phyloP scores from a whole-genome alignment of 2,888 invertebrate species.

The Lasius fuliginosus region DNA sequence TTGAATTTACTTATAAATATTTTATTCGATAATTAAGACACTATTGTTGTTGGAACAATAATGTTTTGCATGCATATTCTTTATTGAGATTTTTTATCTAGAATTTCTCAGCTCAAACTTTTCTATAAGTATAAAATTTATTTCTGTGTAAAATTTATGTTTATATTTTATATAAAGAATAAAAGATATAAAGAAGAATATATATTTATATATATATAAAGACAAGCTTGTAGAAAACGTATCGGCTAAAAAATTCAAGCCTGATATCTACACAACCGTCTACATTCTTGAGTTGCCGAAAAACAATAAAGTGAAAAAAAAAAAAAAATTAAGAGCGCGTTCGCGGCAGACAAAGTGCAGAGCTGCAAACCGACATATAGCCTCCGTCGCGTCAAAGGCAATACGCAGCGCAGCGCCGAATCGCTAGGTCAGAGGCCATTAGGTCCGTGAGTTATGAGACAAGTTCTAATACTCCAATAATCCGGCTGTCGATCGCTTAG shows the following conservation, averaged over 20 bases:
- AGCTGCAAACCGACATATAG: constrained; percentile 69
- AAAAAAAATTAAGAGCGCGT: constrained; percentile 31
- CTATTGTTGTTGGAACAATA: background rate
- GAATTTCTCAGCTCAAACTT: background rate
- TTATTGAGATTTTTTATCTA: background rate
- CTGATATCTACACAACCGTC: background rate
- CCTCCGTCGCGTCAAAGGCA: constrained; percentile 81
- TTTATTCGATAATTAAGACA: background rate
- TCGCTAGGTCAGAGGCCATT: constrained; percentile 81
- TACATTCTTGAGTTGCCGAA: background rate
- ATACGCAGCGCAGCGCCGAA: constrained; percentile 74
- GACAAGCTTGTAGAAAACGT: background rate
- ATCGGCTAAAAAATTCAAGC: background rate
- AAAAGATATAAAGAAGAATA: background rate
- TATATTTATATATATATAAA: background rate
- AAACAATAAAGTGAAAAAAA: background rate
- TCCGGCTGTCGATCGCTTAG: constrained; percentile 83
- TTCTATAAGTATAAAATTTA: background rate
- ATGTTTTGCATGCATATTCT: background rate
- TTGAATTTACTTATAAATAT: background rate
- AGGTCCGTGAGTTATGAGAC: constrained; percentile 85
- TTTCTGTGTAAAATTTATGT: background rate
- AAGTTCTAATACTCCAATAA: constrained; percentile 86
- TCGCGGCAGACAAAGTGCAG: constrained; percentile 33
- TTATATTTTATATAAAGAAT: background rate